Evolutionary conservation across 2,113 vertebrate genomes (phyloP), one percentile per base, ranked within the genome.

Genomic region (Actenoides hombroni): DNA sequence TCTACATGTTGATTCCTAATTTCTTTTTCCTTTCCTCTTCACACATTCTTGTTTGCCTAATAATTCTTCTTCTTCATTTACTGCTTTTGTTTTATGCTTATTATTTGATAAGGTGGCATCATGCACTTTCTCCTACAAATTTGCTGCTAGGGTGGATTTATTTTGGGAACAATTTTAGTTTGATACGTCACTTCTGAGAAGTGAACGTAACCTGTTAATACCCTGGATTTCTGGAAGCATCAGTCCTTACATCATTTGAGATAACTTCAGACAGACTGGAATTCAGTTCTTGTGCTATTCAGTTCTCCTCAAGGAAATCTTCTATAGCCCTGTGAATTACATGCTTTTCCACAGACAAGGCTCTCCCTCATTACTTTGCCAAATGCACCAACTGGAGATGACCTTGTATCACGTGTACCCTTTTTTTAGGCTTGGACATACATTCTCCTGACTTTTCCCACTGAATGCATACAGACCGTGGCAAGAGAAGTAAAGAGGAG

Each of bases 151-250:
- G 17, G 25, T 88, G 57, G 28, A 53, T 90, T 93, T 77, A n/a
- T 86, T 85, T 73, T 61, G 33, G 61, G 64, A 88, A 48, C 16
- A 25, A 39, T 33, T 53, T 37, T 33, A 53, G 20, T 69, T 82
- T 44, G 16, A 56, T 51, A 20, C 0, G 0, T 82, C 17, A 13
- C 46, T 48, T 90, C 11, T 20, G 35, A 71, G 75, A 60, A 0
- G 1, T 19, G 40, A 33, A 35, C 0, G 0, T 68, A 59, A 46
- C 46, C 5, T 77, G 3, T 39, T 42, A 81, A 60, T 60, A 18
- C 29, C 12, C 12, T 61, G 48, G 21, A 11, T 83, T 93, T 90
- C 49, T 70, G 79, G 49, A 90, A 83, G 31, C 11, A 10, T 76
- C 63, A 40, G 33, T 71, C 29, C 29, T 73, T 81, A 6, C 0